phyloP scores from a whole-genome alignment of 2,888 invertebrate genomes.

The Byasa hedistus region DNA sequence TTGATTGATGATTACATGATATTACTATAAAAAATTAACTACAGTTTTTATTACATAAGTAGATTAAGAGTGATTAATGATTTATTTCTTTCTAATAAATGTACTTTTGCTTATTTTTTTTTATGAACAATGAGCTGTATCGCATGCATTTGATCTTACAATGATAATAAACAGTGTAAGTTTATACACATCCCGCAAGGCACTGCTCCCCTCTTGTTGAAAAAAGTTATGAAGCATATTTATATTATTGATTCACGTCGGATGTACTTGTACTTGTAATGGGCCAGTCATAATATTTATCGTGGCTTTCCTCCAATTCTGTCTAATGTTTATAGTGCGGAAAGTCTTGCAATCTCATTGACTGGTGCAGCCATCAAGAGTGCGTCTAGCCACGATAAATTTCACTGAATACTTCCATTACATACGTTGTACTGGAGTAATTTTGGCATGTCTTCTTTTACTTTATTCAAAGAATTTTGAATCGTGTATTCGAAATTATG shows the following conservation, averaged over 20 bases:
- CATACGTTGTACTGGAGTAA: constrained; percentile 4
- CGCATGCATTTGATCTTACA: neutral
- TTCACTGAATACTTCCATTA: constrained; percentile 12
- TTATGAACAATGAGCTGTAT: too few relatives aligned
- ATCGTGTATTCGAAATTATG: neutral
- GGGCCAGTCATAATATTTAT: constrained; percentile 12
- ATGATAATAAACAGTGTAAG: neutral
- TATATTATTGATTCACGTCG: neutral
- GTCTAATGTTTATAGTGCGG: constrained; percentile 15
- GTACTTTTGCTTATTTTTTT: too few relatives aligned
- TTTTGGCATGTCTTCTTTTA: neutral
- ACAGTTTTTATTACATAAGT: neutral
- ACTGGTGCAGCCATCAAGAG: constrained; percentile 11
- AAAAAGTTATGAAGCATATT: neutral
- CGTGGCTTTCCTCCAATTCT: neutral
- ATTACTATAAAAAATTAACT: neutral
- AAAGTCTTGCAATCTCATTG: constrained; percentile 16
- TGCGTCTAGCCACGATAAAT: constrained; percentile 21
- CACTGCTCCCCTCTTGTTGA: neutral
- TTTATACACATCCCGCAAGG: neutral
- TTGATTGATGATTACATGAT: neutral
- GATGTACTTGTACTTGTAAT: neutral
- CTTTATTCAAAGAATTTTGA: too few relatives aligned
- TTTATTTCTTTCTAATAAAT: too few relatives aligned
- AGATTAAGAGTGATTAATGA: neutral